Conservation (phyloP, 2,797 vertebrate genomes). For the Myripristis murdjan region DNA sequence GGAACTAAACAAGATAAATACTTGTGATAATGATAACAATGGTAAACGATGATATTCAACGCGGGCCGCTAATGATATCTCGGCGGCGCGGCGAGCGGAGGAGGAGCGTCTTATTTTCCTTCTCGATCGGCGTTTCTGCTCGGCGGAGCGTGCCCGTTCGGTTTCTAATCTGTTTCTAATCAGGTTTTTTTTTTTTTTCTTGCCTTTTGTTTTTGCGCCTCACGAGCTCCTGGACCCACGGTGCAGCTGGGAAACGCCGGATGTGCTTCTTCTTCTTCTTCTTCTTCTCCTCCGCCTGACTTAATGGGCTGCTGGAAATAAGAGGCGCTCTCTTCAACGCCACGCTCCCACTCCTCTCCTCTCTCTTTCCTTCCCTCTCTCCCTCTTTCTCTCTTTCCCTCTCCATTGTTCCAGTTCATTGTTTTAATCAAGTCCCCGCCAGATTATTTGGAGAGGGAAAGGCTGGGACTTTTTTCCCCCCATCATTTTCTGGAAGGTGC, state of each 20-base stretch:
- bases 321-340: slow-evolving; percentile 30
- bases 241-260: slow-evolving; percentile 24
- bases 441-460: slow-evolving; percentile 55
- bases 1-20: slow-evolving; percentile 52
- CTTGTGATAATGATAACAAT: slow-evolving; percentile 56
- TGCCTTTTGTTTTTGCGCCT: not conserved
- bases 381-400: slow-evolving; percentile 3
- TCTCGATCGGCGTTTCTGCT: slow-evolving; percentile 48
- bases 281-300: slow-evolving; percentile 9
- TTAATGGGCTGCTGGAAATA: slow-evolving; percentile 67
- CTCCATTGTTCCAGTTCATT: slow-evolving; percentile 67
- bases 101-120: slow-evolving; percentile 29
- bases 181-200: slow-evolving; percentile 14
- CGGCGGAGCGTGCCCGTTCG: slow-evolving; percentile 26
- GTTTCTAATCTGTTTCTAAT: slow-evolving; percentile 57
- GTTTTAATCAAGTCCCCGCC: slow-evolving; percentile 71
- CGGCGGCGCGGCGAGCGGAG: slow-evolving; percentile 11
- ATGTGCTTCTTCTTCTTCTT: slow-evolving; percentile 15
- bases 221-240: slow-evolving; percentile 7
- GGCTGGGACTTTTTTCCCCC: slow-evolving; percentile 47
- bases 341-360: not conserved
- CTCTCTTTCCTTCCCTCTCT: not conserved
- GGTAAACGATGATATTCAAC: slow-evolving; percentile 57
- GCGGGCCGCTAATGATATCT: slow-evolving; percentile 56
- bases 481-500: slow-evolving; percentile 59